phyloP scores from a whole-genome alignment of 2,888 invertebrate genomes.

The Phymatocera aterrima region DNA sequence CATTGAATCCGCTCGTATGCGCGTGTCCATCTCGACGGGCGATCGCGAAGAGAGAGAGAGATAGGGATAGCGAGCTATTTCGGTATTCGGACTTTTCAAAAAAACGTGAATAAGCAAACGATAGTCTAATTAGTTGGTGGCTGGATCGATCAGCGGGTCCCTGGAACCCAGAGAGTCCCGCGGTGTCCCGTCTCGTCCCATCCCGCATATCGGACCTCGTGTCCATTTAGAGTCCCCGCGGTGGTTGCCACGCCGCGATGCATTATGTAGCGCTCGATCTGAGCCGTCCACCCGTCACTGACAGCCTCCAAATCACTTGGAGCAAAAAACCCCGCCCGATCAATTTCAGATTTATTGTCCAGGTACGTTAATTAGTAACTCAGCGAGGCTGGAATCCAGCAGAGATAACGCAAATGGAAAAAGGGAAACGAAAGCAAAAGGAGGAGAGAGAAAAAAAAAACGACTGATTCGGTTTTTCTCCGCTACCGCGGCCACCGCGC shows the following conservation, averaged over 20 bases:
- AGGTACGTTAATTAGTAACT: conserved; percentile 55
- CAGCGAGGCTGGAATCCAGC: conserved; percentile 20
- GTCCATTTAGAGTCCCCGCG: conserved; percentile 45
- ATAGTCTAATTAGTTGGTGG: conserved; percentile 59
- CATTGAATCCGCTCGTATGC: not conserved
- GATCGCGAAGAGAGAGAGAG: not conserved
- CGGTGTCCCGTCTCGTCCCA: not conserved
- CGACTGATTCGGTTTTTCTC: conserved; percentile 5
- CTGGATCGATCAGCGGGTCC: conserved; percentile 45
- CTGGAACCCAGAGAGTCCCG: not conserved
- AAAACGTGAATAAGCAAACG: conserved; percentile 51
- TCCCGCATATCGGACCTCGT: conserved; percentile 25
- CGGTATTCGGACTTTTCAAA: not conserved
- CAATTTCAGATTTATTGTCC: conserved; percentile 68
- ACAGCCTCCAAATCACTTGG: conserved; percentile 53
- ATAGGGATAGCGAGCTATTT: not conserved
- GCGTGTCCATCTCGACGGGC: not conserved
- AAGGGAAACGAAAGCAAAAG: not conserved
- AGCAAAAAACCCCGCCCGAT: conserved; percentile 61
- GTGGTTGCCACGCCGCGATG: conserved; percentile 35
- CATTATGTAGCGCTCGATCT: conserved; percentile 47
- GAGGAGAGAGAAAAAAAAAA: not conserved
- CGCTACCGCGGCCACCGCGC: not conserved
- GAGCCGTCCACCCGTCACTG: conserved; percentile 46
- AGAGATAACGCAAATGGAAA: not conserved